phyloP scores from a whole-genome alignment of 2,888 invertebrate genomes.

The Balanococcus diminutus region DNA sequence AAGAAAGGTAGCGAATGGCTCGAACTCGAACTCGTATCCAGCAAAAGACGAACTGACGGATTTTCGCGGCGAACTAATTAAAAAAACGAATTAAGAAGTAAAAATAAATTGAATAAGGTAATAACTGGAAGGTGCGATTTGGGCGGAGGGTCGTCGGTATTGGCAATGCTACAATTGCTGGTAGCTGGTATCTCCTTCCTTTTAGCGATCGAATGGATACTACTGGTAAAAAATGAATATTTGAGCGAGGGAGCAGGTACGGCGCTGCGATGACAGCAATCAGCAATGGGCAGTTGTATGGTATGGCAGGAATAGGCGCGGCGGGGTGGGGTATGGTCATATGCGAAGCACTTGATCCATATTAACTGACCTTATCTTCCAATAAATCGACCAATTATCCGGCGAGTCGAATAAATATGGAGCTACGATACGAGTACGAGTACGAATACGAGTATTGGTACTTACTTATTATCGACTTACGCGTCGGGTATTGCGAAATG shows the following conservation, averaged over 20 bases:
- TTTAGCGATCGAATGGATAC: neutral
- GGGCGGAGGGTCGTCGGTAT: neutral
- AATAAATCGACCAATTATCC: constrained; percentile 11
- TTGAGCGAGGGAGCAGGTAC: too few species aligned
- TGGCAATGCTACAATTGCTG: too few species aligned
- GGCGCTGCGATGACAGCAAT: too few species aligned
- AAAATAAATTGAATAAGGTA: neutral
- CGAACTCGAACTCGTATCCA: neutral
- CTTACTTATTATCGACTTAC: neutral
- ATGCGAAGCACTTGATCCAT: neutral
- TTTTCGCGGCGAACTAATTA: neutral
- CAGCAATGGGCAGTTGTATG: neutral
- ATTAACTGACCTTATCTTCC: neutral
- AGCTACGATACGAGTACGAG: neutral
- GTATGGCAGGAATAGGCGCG: too few species aligned
- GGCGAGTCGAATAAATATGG: neutral
- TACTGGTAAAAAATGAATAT: too few species aligned
- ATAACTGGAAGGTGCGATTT: too few species aligned
- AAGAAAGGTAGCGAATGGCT: neutral
- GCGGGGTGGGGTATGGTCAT: neutral
- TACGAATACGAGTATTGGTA: too few species aligned
- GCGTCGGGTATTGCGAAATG: neutral
- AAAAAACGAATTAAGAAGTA: neutral
- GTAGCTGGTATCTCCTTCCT: neutral
- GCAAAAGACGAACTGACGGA: neutral